phyloP scores from a whole-genome alignment of 1,140 invertebrate species.

The Stratiolaelaps scimitus region DNA sequence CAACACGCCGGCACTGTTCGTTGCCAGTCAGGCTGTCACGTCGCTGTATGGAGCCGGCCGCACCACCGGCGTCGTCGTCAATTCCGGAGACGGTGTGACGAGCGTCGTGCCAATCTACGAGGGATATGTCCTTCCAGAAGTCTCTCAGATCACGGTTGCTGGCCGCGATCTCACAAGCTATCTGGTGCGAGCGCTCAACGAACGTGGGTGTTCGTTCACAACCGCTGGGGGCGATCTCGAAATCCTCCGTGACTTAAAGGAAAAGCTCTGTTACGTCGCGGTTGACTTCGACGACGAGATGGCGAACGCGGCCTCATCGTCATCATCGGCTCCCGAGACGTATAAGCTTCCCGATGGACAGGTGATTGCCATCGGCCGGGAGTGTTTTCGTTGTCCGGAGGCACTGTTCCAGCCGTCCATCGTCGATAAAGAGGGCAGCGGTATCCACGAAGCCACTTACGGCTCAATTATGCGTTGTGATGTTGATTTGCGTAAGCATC shows the following conservation, averaged over 20 bases:
- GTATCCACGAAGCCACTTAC: conserved; percentile 41
- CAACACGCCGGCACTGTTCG: conserved; percentile 45
- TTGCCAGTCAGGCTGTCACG: conserved; percentile 40
- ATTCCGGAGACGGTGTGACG: conserved; percentile 42
- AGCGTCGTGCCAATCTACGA: conserved; percentile 39
- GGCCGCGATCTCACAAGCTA: conserved; percentile 38
- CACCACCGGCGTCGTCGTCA: conserved; percentile 40
- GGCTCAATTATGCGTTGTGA: conserved; percentile 41
- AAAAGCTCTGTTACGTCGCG: no score
- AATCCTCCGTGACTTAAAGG: no score
- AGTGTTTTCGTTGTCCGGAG: conserved; percentile 40
- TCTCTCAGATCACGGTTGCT: conserved; percentile 37
- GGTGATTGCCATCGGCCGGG: conserved; percentile 41
- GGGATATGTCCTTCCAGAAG: conserved; percentile 37
- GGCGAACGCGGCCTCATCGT: no score
- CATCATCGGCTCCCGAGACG: no score
- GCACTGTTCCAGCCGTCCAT: conserved; percentile 38
- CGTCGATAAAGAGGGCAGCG: conserved; percentile 41
- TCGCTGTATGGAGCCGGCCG: conserved; percentile 41
- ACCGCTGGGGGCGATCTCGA: conserved; percentile 32
- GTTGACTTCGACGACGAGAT: no score
- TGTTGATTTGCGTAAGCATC: background rate
- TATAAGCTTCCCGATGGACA: conserved; percentile 31
- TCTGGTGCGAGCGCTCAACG: conserved; percentile 37
- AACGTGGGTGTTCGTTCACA: conserved; percentile 37